Percentiles rank a stretch among this genome's conserved stretches.
phyloP scores from a whole-genome alignment of 2,888 invertebrate genomes.

The Abscondita cerata region DNA sequence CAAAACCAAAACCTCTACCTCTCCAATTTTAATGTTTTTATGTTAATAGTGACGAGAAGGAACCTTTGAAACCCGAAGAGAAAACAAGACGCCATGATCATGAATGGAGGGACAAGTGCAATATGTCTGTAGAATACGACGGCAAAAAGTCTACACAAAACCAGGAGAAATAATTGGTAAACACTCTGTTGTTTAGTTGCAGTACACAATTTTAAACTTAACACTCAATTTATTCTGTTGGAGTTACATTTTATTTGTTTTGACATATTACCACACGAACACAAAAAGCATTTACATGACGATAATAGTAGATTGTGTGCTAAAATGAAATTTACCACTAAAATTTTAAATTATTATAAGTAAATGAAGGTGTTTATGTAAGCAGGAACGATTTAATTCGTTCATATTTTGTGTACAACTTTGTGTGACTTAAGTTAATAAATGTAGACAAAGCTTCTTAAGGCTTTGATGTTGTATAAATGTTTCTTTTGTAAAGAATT shows the following conservation, averaged over 20 bases:
- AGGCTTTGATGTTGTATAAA: constrained; percentile 31
- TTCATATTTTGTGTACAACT: constrained; percentile 24
- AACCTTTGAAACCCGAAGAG: constrained; percentile 67
- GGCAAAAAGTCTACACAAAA: constrained; percentile 81
- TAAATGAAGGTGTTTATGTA: constrained; percentile 1
- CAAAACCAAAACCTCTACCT: too few species aligned
- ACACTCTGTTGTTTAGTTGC: constrained; percentile 84
- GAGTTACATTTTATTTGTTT: background rate
- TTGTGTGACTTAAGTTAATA: constrained; percentile 20
- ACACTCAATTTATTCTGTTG: constrained; percentile 1
- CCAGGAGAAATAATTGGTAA: constrained; percentile 87
- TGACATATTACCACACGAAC: background rate
- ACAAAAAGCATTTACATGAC: constrained; percentile 5
- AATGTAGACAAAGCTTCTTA: constrained; percentile 25
- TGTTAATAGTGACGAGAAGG: constrained; percentile 78
- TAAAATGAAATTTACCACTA: background rate
- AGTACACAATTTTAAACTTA: background rate
- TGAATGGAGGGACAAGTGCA: constrained; percentile 68
- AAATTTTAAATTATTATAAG: constrained; percentile 2
- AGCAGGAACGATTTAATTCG: background rate
- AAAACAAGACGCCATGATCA: constrained; percentile 63
- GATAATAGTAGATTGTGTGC: constrained; percentile 2
- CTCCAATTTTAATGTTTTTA: too few species aligned
- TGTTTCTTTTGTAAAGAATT: constrained; percentile 33
- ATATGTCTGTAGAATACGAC: constrained; percentile 83